A percentile compares a stretch with the other conserved stretches of the same genome.
These are phyloP conservation scores for Cottoperca gobio DNA, from an alignment of 2,797 vertebrate species.

Conservation along the genomic window DNA sequence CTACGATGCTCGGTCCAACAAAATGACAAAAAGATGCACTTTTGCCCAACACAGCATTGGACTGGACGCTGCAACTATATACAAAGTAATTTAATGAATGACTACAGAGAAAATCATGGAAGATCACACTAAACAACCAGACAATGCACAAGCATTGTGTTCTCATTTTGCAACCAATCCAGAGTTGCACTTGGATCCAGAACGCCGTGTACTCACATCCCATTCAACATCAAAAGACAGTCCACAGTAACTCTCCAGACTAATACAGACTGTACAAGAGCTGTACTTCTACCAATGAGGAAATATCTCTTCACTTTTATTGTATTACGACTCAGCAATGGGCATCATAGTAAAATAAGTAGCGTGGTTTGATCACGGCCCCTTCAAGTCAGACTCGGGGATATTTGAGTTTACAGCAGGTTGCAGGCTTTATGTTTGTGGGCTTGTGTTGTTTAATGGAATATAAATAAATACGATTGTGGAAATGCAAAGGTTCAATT, in stretches of 20 bases:
- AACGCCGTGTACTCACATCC: slow-evolving; percentile 25
- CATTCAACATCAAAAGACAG: slow-evolving; percentile 51
- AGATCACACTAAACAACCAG: slow-evolving; percentile 9
- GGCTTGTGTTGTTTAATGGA: slow-evolving; percentile 35
- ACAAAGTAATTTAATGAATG: slow-evolving; percentile 5
- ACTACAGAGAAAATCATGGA: slow-evolving; percentile 23
- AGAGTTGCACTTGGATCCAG: slow-evolving; percentile 43
- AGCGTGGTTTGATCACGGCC: slow-evolving; percentile 45
- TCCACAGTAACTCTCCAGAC: slow-evolving; percentile 6
- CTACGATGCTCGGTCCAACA: not conserved
- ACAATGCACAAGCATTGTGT: slow-evolving; percentile 27
- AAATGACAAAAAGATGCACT: slow-evolving; percentile 42
- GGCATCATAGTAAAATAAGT: slow-evolving; percentile 51
- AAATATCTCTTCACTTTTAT: slow-evolving; percentile 48
- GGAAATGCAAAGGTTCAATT: slow-evolving; percentile 9
- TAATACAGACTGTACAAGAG: slow-evolving; percentile 32
- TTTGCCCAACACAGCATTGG: slow-evolving; percentile 8
- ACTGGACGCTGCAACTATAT: not conserved
- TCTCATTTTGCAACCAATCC: slow-evolving; percentile 68
- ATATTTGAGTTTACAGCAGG: slow-evolving; percentile 53
- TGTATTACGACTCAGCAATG: slow-evolving; percentile 51
- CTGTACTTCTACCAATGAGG: slow-evolving; percentile 27
- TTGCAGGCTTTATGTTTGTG: slow-evolving; percentile 48
- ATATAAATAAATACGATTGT: slow-evolving; percentile 25
- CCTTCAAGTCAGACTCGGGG: slow-evolving; percentile 45